Base-by-base conservation (phyloP, 2,113 vertebrate genomes). In the Cavia porcellus region DNA sequence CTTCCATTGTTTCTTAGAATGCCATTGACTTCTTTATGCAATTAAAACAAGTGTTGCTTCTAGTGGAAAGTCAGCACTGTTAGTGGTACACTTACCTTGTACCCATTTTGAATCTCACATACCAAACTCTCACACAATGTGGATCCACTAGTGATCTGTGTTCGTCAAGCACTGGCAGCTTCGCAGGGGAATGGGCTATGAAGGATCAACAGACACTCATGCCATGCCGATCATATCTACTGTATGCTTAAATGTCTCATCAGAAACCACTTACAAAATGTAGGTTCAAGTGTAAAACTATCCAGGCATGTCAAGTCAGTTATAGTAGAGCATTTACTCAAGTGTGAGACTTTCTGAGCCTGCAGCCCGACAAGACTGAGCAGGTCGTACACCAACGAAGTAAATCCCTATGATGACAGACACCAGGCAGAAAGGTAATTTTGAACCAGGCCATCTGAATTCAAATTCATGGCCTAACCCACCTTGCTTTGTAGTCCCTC, bases 1-100 rank as follows among this genome's bases (percentile, higher is more conserved):
- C 52, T 45, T 45, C 47, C 17, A 32, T 15, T 3, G 0, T 52
- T 86, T 86, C 80, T 91, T 83, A 62, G n/a, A 81, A 38, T 47
- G 19, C 15, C 68, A 42, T 22, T 84, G 70, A 24, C 85, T 90
- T 80, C 68, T 86, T 72, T 57, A 32, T 68, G 35, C 2, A 1
- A 50, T 94, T 35, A 79, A 70, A 94, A 25, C 12, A 92, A 89
- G 50, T 77, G 89, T 20, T 86, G 50, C 35, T 59, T 81, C 57
- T 64, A 72, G 70, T 28, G 2, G 25, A 93, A 92, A 90, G 47
- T 66, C 61, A 42, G 2, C 15, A 12, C 11, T 5, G 68, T 47
- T 75, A n/a, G 11, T 28, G 50, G 30, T 5, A 35, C 3, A 7
- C 42, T 81, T 38, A 66, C 11, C 11, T n/a, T 62, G 32, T 15